These are phyloP conservation scores for Misgurnus anguillicaudatus DNA, from an alignment of 2,113 vertebrate species.

Conservation along the genomic window DNA sequence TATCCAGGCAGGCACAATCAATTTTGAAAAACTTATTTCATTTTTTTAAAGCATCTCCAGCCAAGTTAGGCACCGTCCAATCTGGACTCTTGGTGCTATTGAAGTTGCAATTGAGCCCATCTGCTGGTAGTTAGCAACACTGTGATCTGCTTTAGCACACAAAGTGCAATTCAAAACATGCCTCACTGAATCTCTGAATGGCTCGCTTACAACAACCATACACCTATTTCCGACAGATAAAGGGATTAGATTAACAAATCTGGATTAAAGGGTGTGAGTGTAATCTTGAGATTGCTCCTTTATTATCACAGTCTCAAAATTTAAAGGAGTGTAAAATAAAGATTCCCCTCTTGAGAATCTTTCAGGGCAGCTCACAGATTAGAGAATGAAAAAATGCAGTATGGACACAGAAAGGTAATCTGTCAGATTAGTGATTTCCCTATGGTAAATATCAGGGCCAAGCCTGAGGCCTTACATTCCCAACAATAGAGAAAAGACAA, in stretches of 20 bases:
- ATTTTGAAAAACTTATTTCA: not conserved
- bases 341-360: not conserved
- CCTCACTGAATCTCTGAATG: slow-evolving; percentile 5
- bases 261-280: slow-evolving; percentile 7
- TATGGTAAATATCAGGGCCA: slow-evolving; percentile 9
- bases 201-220: slow-evolving; percentile 1
- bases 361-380: slow-evolving; percentile 25
- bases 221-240: slow-evolving; percentile 43
- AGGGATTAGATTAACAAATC: slow-evolving; percentile 23
- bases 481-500: slow-evolving; percentile 33
- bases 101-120: slow-evolving; percentile 49
- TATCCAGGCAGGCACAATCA: slow-evolving; percentile 52
- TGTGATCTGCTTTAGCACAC: slow-evolving; percentile 35
- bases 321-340: not conserved
- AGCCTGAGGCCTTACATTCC: slow-evolving; percentile 11
- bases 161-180: not conserved
- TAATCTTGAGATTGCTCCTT: slow-evolving; percentile 19
- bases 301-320: slow-evolving; percentile 19
- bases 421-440: slow-evolving; percentile 13
- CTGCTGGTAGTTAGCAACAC: slow-evolving; percentile 42
- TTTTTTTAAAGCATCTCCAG: slow-evolving; percentile 8
- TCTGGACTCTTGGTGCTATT: slow-evolving; percentile 39
- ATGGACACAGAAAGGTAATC: slow-evolving; percentile 27
- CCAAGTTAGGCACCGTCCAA: slow-evolving; percentile 37
- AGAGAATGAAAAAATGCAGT: slow-evolving; percentile 11